phyloP scores from a whole-genome alignment of 2,113 vertebrate genomes.

The Calyptomena viridis region DNA sequence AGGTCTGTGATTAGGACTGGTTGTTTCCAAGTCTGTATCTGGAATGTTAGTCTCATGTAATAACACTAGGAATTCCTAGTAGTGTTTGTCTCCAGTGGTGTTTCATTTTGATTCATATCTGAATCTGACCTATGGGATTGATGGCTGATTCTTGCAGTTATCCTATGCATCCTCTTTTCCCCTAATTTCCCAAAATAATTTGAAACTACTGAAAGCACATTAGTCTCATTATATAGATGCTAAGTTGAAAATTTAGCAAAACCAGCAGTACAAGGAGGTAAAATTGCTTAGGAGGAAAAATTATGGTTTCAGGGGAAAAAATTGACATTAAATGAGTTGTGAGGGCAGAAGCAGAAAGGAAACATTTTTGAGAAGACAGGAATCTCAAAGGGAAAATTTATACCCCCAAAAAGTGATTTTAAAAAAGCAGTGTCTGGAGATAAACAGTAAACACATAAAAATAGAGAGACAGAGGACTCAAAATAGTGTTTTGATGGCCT shows the following conservation, averaged over 20 bases:
- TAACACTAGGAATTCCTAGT: neutral
- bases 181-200: neutral
- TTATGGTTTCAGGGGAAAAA: neutral
- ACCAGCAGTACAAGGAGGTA: neutral
- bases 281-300: neutral
- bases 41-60: neutral
- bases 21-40: neutral
- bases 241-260: neutral
- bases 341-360: neutral
- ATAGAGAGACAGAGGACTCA: neutral
- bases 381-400: neutral
- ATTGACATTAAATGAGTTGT: neutral
- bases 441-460: neutral
- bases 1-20: neutral
- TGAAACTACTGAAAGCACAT: neutral
- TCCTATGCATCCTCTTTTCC: neutral
- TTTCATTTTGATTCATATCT: neutral
- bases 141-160: neutral
- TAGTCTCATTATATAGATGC: neutral
- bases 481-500: neutral
- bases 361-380: neutral
- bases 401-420: neutral
- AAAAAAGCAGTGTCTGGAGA: neutral
- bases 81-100: neutral
- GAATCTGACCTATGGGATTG: neutral